Percentiles rank a stretch among this genome's conserved stretches.
These are phyloP conservation scores for cat (Felis catus) DNA, from an alignment of 2,113 vertebrate genomes.

Conservation along the genomic window DNA sequence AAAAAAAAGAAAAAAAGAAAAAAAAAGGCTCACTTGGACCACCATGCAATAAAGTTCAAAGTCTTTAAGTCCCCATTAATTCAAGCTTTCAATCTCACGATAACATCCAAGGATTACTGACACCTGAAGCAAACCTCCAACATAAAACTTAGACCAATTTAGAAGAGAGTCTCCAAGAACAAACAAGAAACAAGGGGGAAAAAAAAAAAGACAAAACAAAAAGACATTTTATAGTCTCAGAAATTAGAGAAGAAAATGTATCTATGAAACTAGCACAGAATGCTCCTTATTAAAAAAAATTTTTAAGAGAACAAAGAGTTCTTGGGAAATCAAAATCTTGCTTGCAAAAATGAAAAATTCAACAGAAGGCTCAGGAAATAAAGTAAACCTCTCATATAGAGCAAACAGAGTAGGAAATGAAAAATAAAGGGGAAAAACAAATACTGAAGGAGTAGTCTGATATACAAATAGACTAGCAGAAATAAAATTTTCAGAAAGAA, in stretches of 20 bases:
- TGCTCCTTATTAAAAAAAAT: neutral
- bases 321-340: conserved; percentile 14
- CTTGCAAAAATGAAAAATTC: conserved; percentile 10
- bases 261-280: neutral
- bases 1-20: neutral
- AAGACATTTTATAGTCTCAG: neutral
- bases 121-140: neutral
- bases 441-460: neutral
- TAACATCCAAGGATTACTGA: conserved; percentile 17
- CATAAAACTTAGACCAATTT: neutral
- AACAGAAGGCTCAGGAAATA: conserved; percentile 10
- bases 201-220: neutral
- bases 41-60: neutral
- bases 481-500: neutral
- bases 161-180: neutral
- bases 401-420: neutral
- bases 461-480: neutral
- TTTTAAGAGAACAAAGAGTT: neutral
- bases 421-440: neutral
- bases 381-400: neutral
- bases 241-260: neutral
- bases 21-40: neutral
- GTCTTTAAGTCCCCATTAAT: neutral
- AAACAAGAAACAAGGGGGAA: neutral
- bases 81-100: neutral